These are phyloP conservation scores for Acipenser oxyrinchus DNA, from an alignment of 2,797 vertebrate species.

Conservation along the genomic window DNA sequence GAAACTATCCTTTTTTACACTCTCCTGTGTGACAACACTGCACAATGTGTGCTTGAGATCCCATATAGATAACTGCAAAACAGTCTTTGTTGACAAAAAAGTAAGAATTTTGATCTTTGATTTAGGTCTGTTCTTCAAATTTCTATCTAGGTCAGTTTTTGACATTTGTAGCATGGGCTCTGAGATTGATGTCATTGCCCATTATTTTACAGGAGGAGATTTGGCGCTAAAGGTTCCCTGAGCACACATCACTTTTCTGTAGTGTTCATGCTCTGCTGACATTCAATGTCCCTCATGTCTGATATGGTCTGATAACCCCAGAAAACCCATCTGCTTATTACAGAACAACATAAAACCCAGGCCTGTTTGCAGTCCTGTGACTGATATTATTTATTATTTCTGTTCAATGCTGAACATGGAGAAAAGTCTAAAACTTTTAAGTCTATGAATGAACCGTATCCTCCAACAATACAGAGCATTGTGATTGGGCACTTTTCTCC, in stretches of 20 bases:
- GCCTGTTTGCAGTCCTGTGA: neutral
- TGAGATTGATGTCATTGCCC: constrained; percentile 37
- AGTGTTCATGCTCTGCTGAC: constrained; percentile 45
- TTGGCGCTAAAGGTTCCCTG: constrained; percentile 44
- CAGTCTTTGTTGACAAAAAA: neutral
- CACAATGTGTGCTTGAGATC: neutral
- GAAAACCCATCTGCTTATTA: constrained; percentile 27
- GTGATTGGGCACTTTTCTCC: too few species aligned
- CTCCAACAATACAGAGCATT: too few species aligned
- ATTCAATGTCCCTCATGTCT: constrained; percentile 44
- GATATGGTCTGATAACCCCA: constrained; percentile 48
- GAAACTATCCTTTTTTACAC: neutral
- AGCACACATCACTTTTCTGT: constrained; percentile 42
- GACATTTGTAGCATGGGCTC: constrained; percentile 43
- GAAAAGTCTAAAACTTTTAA: neutral
- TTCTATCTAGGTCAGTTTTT: constrained; percentile 38
- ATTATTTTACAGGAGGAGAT: constrained; percentile 42
- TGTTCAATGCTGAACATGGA: neutral
- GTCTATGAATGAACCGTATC: neutral
- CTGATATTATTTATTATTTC: neutral
- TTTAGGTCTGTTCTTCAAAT: constrained; percentile 46
- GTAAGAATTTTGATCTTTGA: constrained; percentile 37
- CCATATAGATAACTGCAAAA: neutral
- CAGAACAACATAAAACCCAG: constrained; percentile 20
- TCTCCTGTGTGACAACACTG: neutral